A percentile compares a stretch with the other conserved stretches of the same genome.
Conservation (phyloP, 2,113 vertebrate species). For the Campylomormyrus tamandua region DNA sequence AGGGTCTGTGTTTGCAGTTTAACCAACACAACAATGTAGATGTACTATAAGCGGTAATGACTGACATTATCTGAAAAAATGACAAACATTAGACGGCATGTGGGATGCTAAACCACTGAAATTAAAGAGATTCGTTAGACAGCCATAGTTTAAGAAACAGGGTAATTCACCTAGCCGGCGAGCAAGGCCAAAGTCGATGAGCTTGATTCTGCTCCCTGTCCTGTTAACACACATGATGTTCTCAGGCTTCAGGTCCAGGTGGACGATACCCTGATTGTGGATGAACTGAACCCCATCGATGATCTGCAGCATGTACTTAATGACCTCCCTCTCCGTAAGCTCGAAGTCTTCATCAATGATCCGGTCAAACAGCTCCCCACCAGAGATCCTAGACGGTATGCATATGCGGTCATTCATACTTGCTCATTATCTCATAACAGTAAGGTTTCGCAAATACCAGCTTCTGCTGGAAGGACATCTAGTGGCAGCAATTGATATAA, state of each 20-base stretch:
- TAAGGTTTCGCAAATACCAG: background rate
- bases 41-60: background rate
- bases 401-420: background rate
- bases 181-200: slow-evolving; percentile 95
- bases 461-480: background rate
- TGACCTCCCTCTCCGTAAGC: slow-evolving; percentile 89
- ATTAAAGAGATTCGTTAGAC: background rate
- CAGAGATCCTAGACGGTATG: slow-evolving; percentile 70
- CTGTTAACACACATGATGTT: slow-evolving; percentile 99
- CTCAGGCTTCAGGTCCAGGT: slow-evolving; percentile 94
- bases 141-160: background rate
- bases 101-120: background rate
- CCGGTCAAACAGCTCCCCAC: slow-evolving; percentile 94
- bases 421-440: background rate
- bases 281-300: slow-evolving; percentile 89
- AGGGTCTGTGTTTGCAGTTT: background rate
- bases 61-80: background rate
- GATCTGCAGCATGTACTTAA: slow-evolving; percentile 97
- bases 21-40: background rate
- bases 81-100: background rate
- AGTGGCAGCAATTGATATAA: background rate
- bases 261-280: slow-evolving; percentile 91
- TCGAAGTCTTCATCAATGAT: slow-evolving; percentile 99
- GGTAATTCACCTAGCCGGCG: slow-evolving; percentile 74
- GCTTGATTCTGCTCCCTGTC: slow-evolving; percentile 90